Evolutionary conservation across 2,113 vertebrate species (phyloP).

Genomic region (Tragelaphus buxtoni): DNA sequence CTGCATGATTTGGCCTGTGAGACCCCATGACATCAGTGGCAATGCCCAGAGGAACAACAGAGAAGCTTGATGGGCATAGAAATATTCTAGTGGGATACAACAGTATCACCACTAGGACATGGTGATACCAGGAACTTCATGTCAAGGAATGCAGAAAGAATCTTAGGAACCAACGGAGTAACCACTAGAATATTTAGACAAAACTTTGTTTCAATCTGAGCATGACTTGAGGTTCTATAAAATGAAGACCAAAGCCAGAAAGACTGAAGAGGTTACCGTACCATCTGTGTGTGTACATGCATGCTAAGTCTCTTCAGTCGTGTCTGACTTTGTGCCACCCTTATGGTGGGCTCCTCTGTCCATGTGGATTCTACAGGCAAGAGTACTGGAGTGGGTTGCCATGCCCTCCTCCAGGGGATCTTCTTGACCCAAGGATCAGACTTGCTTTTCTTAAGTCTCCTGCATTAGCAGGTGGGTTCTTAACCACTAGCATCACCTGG

Average conservation of each 20-base stretch:
- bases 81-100: neutral
- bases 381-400: neutral
- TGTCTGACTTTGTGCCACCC: neutral
- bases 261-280: neutral
- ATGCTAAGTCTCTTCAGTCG: neutral
- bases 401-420: neutral
- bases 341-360: neutral
- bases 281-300: neutral
- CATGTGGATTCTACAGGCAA: neutral
- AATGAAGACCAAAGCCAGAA: neutral
- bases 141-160: neutral
- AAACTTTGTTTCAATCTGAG: neutral
- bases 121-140: too few relatives aligned
- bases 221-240: neutral
- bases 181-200: neutral
- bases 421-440: neutral
- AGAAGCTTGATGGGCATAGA: neutral
- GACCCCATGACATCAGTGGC: neutral
- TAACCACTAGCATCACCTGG: neutral
- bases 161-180: neutral
- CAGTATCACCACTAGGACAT: fast-evolving
- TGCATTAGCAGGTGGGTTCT: neutral
- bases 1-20: neutral
- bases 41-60: neutral
- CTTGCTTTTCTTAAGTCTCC: neutral